Conservation (phyloP, 2,888 invertebrate genomes). For the Meta bourneti region DNA sequence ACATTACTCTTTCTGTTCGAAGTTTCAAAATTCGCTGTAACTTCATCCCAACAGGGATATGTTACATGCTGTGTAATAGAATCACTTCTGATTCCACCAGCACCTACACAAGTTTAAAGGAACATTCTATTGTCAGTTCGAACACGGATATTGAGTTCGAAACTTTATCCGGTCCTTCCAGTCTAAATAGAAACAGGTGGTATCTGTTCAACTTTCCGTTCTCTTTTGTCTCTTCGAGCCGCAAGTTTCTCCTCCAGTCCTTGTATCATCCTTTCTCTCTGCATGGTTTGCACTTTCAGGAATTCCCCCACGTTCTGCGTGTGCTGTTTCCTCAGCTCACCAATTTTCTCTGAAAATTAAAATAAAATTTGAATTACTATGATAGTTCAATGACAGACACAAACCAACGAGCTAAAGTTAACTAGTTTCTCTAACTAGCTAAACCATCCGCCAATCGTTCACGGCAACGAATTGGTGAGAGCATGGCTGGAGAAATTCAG, state of each 20-base stretch:
- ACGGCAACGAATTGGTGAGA: too few species aligned
- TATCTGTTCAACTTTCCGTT: constrained; percentile 69
- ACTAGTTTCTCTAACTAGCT: too few species aligned
- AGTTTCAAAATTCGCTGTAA: background rate
- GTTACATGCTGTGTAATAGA: background rate
- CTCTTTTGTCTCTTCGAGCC: constrained; percentile 63
- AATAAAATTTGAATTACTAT: background rate
- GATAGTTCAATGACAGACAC: too few species aligned
- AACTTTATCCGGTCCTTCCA: background rate
- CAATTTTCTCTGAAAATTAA: constrained; percentile 69
- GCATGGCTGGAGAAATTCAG: too few species aligned
- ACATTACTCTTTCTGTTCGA: background rate
- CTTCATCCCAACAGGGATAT: background rate
- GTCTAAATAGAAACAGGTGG: constrained; percentile 73
- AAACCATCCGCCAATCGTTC: too few species aligned
- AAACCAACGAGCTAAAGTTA: too few species aligned
- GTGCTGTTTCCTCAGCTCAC: constrained; percentile 71
- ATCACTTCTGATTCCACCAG: background rate
- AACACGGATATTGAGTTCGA: background rate
- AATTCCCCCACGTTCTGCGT: constrained; percentile 68
- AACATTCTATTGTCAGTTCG: background rate
- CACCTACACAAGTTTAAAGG: background rate
- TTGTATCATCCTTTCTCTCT: constrained; percentile 69
- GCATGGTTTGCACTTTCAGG: constrained; percentile 66
- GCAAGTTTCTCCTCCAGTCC: constrained; percentile 71